Conservation (phyloP, 1,140 invertebrate genomes). For the Parasteatoda tepidariorum region DNA sequence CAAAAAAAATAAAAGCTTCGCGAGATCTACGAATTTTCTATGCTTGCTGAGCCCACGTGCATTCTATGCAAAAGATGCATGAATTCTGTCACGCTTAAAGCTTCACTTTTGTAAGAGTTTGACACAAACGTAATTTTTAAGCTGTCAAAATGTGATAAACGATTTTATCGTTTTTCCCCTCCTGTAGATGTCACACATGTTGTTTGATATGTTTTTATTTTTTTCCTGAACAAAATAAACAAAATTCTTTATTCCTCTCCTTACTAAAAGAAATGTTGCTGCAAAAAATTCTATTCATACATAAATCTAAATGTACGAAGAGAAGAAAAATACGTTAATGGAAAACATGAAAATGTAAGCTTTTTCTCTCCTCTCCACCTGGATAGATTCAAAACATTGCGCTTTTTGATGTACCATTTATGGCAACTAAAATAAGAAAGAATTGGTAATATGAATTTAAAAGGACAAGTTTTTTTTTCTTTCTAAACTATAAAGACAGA, state of each 20-base stretch:
- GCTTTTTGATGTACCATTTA: background rate
- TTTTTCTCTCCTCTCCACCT: background rate
- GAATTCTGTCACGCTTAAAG: conserved; percentile 33
- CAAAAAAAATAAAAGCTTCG: too few relatives aligned
- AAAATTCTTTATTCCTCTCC: background rate
- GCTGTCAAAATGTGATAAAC: conserved; percentile 45
- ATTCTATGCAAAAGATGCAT: conserved; percentile 36
- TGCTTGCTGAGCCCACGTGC: background rate
- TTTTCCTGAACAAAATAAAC: background rate
- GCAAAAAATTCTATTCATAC: background rate
- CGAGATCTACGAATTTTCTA: too few relatives aligned
- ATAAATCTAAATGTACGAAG: conserved; percentile 3
- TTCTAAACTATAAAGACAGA: too few relatives aligned
- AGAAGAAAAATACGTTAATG: background rate
- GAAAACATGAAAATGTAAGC: conserved; percentile 8
- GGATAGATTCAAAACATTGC: background rate
- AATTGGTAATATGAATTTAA: too few relatives aligned
- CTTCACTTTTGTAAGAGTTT: conserved; percentile 21
- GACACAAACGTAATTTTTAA: conserved; percentile 43
- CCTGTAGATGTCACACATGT: conserved; percentile 6
- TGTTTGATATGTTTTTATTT: background rate
- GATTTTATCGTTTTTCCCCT: conserved; percentile 52
- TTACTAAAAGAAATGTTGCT: conserved; percentile 16
- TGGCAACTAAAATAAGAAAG: too few relatives aligned
- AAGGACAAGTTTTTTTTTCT: too few relatives aligned